A percentile compares a stretch with the other conserved stretches of the same genome.
Conservation (phyloP, 2,113 vertebrate species). For the Campylomormyrus tamandua region DNA sequence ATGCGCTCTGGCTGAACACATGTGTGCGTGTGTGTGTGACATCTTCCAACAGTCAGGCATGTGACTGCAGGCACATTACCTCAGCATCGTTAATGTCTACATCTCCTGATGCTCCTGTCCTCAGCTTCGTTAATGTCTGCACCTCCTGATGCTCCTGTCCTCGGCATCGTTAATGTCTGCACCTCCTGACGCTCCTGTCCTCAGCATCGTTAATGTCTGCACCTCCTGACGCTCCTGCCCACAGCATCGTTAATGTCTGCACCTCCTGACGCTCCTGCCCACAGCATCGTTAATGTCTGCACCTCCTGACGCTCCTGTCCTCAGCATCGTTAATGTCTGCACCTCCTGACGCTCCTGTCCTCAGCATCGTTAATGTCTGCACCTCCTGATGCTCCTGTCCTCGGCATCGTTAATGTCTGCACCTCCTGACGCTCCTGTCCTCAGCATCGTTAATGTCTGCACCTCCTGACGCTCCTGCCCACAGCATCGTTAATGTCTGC, state of each 20-base stretch:
- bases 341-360: background rate
- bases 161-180: background rate
- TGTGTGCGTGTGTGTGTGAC: background rate
- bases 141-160: background rate
- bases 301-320: background rate
- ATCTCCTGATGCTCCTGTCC: background rate
- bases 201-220: background rate
- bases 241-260: background rate
- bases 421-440: too few relatives aligned
- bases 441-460: background rate
- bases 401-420: too few relatives aligned
- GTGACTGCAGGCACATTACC: background rate
- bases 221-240: background rate
- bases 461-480: too few relatives aligned
- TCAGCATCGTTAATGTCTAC: background rate
- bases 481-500: background rate
- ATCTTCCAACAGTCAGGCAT: background rate
- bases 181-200: background rate
- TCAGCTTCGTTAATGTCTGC: background rate
- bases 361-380: background rate
- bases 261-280: background rate
- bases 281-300: background rate
- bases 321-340: too few relatives aligned
- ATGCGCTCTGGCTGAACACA: background rate
- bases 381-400: background rate